A percentile compares a stretch with the other conserved stretches of the same genome.
phyloP scores from a whole-genome alignment of 2,113 vertebrate species.

The Emydura subglobosa region DNA sequence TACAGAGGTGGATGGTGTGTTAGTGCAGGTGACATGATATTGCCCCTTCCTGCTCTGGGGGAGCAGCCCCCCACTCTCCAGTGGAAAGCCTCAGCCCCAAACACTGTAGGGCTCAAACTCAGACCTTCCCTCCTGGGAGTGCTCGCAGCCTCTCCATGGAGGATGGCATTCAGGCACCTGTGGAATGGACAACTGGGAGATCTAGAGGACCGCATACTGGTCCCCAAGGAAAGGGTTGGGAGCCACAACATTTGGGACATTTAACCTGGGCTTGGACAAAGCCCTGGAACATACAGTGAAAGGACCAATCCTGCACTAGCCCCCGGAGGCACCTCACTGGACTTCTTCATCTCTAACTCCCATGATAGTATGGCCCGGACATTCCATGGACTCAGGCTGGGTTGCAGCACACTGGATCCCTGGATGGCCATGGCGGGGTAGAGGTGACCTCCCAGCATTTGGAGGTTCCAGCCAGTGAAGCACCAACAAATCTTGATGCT shows the following conservation, averaged over 20 bases:
- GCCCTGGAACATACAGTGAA: background rate
- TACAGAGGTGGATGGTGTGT: constrained; percentile 3
- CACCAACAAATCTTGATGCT: background rate
- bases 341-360: background rate
- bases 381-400: fast-evolving
- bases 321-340: background rate
- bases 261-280: background rate
- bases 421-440: background rate
- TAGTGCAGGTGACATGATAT: background rate
- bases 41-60: too few relatives aligned
- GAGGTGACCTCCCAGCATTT: background rate
- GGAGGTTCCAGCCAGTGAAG: background rate
- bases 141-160: background rate
- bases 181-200: background rate
- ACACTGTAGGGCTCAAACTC: background rate
- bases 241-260: background rate
- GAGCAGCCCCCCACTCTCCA: fast-evolving
- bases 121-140: background rate
- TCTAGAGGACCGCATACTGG: background rate
- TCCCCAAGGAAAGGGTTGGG: background rate
- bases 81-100: background rate
- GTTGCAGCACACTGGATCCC: background rate
- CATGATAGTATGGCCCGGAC: background rate
- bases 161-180: background rate
- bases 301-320: background rate